Percentiles rank a stretch among this genome's conserved stretches.
These are phyloP conservation scores for Sesamia nonagrioides DNA, from an alignment of 1,140 invertebrate genomes.

Conservation along the genomic window DNA sequence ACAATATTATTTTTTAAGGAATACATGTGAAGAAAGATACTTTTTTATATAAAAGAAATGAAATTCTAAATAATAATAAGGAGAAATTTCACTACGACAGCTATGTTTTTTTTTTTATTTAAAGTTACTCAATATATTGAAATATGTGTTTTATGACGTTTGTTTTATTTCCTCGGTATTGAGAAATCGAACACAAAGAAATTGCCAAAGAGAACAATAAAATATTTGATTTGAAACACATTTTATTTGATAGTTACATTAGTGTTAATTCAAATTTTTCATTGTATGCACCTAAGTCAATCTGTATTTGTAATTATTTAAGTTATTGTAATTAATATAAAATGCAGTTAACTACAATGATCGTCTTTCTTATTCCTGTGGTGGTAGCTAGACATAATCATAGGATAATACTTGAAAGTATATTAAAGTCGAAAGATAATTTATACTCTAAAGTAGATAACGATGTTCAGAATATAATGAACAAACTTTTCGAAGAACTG, in stretches of 20 bases:
- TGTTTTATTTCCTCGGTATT: conserved; percentile 21
- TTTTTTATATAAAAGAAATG: conserved; percentile 14
- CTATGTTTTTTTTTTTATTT: conserved; percentile 4
- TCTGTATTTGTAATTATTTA: conserved; percentile 27
- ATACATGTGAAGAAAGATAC: conserved; percentile 22
- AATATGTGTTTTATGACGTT: conserved; percentile 30
- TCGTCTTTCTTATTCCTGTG: conserved; percentile 20
- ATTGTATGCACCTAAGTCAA: conserved; percentile 21
- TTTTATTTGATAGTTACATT: neutral
- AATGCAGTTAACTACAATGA: conserved; percentile 22
- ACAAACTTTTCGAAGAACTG: conserved; percentile 52
- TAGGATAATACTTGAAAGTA: conserved; percentile 24
- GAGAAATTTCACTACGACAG: neutral
- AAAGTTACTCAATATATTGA: conserved; percentile 32
- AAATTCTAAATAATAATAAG: conserved; percentile 5
- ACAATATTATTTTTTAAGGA: conserved; percentile 20
- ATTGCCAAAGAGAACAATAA: neutral
- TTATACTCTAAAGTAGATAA: conserved; percentile 45
- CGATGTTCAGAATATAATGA: conserved; percentile 52
- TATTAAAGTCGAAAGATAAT: conserved; percentile 43
- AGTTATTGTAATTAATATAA: conserved; percentile 25
- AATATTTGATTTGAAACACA: neutral
- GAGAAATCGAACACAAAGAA: conserved; percentile 5
- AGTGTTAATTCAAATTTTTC: conserved; percentile 18
- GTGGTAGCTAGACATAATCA: conserved; percentile 32